Evolutionary conservation across 2,113 vertebrate species (phyloP).

Genomic region (Murina feae): DNA sequence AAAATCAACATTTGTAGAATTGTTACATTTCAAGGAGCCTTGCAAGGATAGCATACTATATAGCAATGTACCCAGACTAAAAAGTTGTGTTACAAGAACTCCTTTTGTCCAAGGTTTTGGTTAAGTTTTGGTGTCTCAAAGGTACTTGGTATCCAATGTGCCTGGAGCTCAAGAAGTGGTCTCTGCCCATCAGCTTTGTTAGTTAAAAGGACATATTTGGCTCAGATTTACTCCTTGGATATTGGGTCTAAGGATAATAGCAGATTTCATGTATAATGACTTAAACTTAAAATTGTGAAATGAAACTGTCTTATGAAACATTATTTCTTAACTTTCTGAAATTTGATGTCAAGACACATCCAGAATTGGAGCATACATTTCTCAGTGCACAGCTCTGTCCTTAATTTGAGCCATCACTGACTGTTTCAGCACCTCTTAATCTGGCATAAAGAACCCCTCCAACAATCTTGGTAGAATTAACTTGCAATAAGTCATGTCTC

Average conservation of each 20-base stretch:
- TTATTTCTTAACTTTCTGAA: conserved; percentile 22
- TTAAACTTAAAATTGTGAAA: conserved; percentile 20
- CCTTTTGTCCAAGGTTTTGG: background rate
- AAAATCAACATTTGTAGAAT: background rate
- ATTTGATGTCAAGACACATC: background rate
- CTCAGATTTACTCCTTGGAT: background rate
- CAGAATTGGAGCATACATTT: background rate
- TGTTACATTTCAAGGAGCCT: background rate
- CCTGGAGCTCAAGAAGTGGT: background rate
- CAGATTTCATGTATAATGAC: background rate
- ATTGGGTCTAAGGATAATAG: background rate
- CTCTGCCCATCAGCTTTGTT: background rate
- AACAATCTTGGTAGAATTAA: background rate
- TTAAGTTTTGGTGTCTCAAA: background rate
- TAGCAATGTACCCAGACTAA: background rate
- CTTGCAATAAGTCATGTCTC: background rate
- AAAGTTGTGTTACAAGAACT: background rate
- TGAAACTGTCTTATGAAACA: background rate
- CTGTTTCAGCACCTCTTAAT: background rate
- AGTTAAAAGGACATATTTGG: background rate
- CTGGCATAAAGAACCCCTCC: background rate
- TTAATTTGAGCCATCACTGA: background rate
- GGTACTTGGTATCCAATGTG: background rate
- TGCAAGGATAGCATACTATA: background rate
- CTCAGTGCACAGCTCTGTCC: background rate